phyloP scores from a whole-genome alignment of 2,888 invertebrate species.

The Stegophylla sp. region DNA sequence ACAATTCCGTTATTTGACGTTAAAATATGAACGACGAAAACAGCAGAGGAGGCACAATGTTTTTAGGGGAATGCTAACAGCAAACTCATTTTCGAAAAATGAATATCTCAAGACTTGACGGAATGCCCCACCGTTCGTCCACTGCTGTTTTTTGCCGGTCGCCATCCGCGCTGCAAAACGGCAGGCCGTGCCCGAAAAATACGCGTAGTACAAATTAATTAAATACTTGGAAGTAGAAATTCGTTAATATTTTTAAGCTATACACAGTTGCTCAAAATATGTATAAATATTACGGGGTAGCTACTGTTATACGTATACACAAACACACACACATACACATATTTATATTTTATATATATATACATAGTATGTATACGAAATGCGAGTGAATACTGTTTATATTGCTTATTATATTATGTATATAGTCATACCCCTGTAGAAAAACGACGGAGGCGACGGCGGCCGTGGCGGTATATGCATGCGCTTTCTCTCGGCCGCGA shows the following conservation, averaged over 20 bases:
- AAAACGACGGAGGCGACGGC: conserved; percentile 1
- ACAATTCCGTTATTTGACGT: conserved; percentile 39
- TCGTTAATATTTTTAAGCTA: conserved; percentile 39
- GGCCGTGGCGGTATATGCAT: neutral
- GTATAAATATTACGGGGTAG: neutral
- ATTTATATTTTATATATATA: neutral
- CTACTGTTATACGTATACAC: neutral
- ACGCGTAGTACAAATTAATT: conserved; percentile 21
- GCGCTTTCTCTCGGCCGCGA: neutral
- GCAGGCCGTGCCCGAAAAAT: conserved; percentile 3
- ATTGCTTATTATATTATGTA: too few relatives aligned
- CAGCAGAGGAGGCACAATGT: too few relatives aligned
- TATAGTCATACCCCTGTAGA: too few relatives aligned
- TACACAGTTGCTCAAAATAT: conserved; percentile 27
- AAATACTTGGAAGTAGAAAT: conserved; percentile 39
- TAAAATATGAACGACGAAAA: conserved; percentile 38
- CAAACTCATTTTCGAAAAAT: conserved; percentile 39
- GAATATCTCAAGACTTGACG: conserved; percentile 37
- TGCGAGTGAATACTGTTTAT: neutral
- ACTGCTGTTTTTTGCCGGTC: neutral
- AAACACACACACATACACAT: too few relatives aligned
- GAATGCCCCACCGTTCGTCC: conserved; percentile 5
- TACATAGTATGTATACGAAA: neutral
- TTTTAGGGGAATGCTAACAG: conserved; percentile 22
- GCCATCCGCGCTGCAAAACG: neutral